phyloP scores from a whole-genome alignment of 1,140 invertebrate species.

The Leptinotarsa texana region DNA sequence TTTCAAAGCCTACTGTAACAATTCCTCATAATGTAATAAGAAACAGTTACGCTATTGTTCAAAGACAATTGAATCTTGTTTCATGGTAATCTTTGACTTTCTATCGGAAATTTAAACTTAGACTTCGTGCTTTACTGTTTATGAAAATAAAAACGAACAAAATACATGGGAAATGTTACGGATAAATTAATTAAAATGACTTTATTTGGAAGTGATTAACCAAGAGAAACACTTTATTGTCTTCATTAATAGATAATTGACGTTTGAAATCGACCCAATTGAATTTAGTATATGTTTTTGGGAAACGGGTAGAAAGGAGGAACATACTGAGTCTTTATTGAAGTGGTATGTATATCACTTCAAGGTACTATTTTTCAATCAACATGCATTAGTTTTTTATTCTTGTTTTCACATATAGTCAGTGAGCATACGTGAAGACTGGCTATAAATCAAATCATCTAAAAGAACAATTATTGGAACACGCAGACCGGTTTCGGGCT shows the following conservation, averaged over 20 bases:
- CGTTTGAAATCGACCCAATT: background rate
- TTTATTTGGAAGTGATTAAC: slow-evolving; percentile 16
- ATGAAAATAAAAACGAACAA: slow-evolving; percentile 19
- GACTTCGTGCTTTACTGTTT: slow-evolving; percentile 23
- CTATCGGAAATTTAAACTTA: slow-evolving; percentile 24
- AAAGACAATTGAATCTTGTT: slow-evolving; percentile 27
- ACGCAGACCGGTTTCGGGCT: too few species aligned
- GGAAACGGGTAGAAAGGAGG: too few species aligned
- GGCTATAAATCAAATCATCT: too few species aligned
- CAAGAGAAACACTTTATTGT: background rate
- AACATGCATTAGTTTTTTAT: too few species aligned
- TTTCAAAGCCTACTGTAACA: slow-evolving; percentile 23
- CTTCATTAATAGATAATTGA: background rate
- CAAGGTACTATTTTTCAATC: too few species aligned
- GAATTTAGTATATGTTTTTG: too few species aligned
- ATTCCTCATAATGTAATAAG: slow-evolving; percentile 21
- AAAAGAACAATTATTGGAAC: too few species aligned
- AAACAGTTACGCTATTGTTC: slow-evolving; percentile 27
- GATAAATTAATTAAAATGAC: slow-evolving; percentile 9
- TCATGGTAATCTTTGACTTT: slow-evolving; percentile 23
- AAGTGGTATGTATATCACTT: too few species aligned
- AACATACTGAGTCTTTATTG: too few species aligned
- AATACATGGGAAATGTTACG: slow-evolving; percentile 26
- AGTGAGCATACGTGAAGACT: too few species aligned
- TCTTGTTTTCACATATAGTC: too few species aligned